Evolutionary conservation across 2,797 vertebrate genomes (phyloP).

Genomic region (Decapterus maruadsi): DNA sequence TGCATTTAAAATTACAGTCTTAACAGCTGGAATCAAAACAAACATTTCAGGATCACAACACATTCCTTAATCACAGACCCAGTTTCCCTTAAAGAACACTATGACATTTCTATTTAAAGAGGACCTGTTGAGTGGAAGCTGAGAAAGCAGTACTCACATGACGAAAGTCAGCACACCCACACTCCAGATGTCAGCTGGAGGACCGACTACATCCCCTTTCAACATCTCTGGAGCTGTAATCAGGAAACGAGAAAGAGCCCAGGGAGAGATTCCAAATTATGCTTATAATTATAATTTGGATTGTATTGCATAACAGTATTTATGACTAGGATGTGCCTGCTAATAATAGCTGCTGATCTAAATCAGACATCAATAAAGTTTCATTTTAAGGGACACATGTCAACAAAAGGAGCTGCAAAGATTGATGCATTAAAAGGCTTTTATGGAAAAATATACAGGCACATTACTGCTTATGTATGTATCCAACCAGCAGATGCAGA

Average conservation of each 20-base stretch:
- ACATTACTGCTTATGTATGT: no score
- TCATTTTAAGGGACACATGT: no score
- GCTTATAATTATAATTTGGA: no score
- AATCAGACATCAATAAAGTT: background rate
- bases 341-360: background rate
- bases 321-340: background rate
- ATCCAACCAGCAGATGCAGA: no score
- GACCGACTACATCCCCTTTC: constrained; percentile 96
- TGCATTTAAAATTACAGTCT: background rate
- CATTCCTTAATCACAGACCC: constrained; percentile 1
- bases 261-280: background rate
- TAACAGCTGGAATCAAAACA: constrained; percentile 4
- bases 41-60: background rate
- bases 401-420: background rate
- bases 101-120: constrained; percentile 42
- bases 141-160: constrained; percentile 90
- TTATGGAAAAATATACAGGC: no score
- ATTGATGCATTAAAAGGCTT: no score
- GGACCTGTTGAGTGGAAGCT: constrained; percentile 32
- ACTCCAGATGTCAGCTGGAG: constrained; percentile 97
- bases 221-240: constrained; percentile 95
- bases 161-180: constrained; percentile 93
- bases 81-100: constrained; percentile 9
- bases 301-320: no score
- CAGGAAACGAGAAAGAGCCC: constrained; percentile 54